These are phyloP conservation scores for Drosophila tripunctata DNA, from an alignment of 2,888 invertebrate genomes.

Conservation along the genomic window DNA sequence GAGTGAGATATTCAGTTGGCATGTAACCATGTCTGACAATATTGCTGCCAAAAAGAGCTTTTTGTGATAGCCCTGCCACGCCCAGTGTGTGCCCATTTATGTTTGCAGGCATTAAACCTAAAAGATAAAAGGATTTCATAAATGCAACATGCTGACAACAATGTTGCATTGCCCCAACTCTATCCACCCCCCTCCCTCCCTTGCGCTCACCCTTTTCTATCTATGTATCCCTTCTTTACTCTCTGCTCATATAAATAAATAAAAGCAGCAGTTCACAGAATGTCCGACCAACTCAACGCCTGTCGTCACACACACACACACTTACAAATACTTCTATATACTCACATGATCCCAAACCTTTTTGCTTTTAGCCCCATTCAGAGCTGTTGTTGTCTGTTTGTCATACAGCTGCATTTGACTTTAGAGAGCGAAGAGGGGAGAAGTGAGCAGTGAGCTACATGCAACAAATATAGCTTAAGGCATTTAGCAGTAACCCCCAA, in stretches of 20 bases:
- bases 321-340: neutral
- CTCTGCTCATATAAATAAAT: slow-evolving; percentile 68
- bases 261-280: slow-evolving; percentile 71
- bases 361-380: too few species aligned
- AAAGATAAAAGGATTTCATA: slow-evolving; percentile 82
- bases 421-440: slow-evolving; percentile 22
- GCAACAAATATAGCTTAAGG: slow-evolving; percentile 55
- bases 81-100: slow-evolving; percentile 41
- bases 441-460: slow-evolving; percentile 16
- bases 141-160: slow-evolving; percentile 81
- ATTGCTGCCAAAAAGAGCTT: slow-evolving; percentile 80
- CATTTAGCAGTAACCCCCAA: slow-evolving; percentile 20
- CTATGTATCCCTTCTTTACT: neutral
- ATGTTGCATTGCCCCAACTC: slow-evolving; percentile 59
- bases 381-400: slow-evolving; percentile 52
- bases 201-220: slow-evolving; percentile 7
- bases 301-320: slow-evolving; percentile 47
- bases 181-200: neutral
- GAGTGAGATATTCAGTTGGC: slow-evolving; percentile 38
- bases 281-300: slow-evolving; percentile 74
- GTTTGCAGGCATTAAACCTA: slow-evolving; percentile 67
- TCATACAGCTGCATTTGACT: slow-evolving; percentile 65
- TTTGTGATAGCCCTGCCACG: slow-evolving; percentile 58
- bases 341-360: neutral
- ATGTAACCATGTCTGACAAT: slow-evolving; percentile 74